phyloP scores from a whole-genome alignment of 2,113 vertebrate species.

The Pomatorhinus ruficollis region DNA sequence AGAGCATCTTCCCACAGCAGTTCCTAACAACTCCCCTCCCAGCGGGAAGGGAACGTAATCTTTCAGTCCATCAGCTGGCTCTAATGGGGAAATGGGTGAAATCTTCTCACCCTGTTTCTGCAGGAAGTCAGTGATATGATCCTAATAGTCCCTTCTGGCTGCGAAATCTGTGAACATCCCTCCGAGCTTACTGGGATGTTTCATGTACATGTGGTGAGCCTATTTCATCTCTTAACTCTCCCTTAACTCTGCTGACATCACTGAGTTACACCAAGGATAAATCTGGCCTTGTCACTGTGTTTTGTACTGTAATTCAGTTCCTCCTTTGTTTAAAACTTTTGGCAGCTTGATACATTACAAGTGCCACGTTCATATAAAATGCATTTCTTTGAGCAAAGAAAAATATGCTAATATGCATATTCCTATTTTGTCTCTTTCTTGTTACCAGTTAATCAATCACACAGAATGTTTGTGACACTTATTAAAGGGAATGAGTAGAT shows the following conservation, averaged over 20 bases:
- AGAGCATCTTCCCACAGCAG: background rate
- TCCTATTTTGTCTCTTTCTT: conserved; percentile 64
- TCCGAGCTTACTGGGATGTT: conserved; percentile 4
- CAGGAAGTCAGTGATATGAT: background rate
- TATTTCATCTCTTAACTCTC: conserved; percentile 2
- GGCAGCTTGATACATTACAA: conserved; percentile 45
- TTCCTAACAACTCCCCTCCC: background rate
- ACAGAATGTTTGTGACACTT: conserved; percentile 64
- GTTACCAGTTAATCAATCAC: conserved; percentile 68
- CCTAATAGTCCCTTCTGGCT: background rate
- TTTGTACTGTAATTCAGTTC: conserved; percentile 28
- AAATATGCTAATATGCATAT: conserved; percentile 50
- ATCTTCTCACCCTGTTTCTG: background rate
- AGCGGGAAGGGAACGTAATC: accelerated
- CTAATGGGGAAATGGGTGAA: background rate
- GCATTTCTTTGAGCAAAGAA: conserved; percentile 38
- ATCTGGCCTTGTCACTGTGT: conserved; percentile 21
- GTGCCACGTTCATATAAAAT: background rate
- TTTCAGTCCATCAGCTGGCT: background rate
- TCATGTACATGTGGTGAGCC: background rate
- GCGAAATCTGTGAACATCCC: background rate
- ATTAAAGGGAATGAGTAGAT: conserved; percentile 67
- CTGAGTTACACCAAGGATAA: conserved; percentile 19
- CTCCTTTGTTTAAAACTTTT: conserved; percentile 59
- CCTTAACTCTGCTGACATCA: conserved; percentile 4